phyloP scores from a whole-genome alignment of 37 sponge, comb jelly and placozoan genomes.

The Aphrocallistes beatrix region DNA sequence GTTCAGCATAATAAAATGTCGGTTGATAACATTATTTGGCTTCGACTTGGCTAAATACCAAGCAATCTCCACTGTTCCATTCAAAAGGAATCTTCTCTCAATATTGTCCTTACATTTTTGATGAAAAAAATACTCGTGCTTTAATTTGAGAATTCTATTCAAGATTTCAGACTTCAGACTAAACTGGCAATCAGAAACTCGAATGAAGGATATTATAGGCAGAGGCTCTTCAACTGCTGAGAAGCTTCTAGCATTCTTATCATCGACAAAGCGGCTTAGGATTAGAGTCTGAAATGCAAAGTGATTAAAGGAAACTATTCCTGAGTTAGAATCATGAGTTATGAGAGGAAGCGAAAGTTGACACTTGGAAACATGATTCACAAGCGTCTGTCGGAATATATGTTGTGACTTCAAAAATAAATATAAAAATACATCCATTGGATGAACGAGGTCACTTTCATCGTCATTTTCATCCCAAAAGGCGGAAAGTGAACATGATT shows the following conservation, averaged over 20 bases:
- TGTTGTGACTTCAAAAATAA: neutral
- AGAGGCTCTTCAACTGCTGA: neutral
- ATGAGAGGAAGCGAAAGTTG: slow-evolving; percentile 25
- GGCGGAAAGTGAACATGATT: neutral
- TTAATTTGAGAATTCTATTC: neutral
- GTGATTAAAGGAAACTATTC: neutral
- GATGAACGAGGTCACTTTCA: neutral
- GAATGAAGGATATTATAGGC: slow-evolving; percentile 31
- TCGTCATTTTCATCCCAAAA: neutral
- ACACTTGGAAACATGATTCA: slow-evolving; percentile 16
- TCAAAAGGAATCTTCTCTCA: neutral
- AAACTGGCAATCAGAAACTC: neutral
- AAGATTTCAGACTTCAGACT: slow-evolving; percentile 25
- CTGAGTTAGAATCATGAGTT: slow-evolving; percentile 1
- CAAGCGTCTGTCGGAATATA: neutral
- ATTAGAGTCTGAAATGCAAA: slow-evolving; percentile 25
- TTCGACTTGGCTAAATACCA: slow-evolving; percentile 23
- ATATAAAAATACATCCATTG: slow-evolving; percentile 12
- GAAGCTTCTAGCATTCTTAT: neutral
- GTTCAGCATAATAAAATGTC: slow-evolving; percentile 20
- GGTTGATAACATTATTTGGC: neutral
- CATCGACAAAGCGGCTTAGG: neutral
- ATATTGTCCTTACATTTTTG: slow-evolving; percentile 20
- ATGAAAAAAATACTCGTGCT: slow-evolving; percentile 23
- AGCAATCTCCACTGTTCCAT: slow-evolving; percentile 26